A percentile compares a stretch with the other conserved stretches of the same genome.
Conservation (phyloP, 2,113 vertebrate genomes). For the Urocitellus parryii region DNA sequence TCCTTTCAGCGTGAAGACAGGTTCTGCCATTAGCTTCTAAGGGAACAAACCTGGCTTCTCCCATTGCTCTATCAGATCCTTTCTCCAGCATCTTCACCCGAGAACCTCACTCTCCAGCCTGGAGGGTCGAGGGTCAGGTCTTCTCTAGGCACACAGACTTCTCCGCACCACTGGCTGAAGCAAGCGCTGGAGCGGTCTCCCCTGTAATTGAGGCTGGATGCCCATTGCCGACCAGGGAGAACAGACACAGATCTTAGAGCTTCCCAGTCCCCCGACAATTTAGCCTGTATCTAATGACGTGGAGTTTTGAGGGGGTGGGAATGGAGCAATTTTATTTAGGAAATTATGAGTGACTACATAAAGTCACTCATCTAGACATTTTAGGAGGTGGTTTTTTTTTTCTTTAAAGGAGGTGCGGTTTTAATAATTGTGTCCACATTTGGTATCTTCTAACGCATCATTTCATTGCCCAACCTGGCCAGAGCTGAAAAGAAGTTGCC, state of each 20-base stretch:
- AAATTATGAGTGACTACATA: not conserved
- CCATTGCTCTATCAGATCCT: not conserved
- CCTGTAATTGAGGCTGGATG: not conserved
- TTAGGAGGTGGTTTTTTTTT: not conserved
- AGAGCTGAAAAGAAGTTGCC: conserved; percentile 50
- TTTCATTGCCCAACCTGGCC: conserved; percentile 2
- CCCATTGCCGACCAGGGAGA: not conserved
- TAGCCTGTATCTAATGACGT: not conserved
- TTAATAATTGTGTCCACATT: conserved; percentile 11
- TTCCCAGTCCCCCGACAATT: fast-evolving
- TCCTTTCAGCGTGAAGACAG: not conserved
- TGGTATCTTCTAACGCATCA: not conserved
- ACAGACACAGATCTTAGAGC: not conserved
- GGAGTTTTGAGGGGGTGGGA: not conserved
- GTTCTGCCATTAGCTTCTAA: not conserved
- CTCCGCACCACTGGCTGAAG: fast-evolving
- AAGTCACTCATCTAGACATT: not conserved
- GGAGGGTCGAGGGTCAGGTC: conserved; percentile 56
- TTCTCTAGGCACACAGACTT: not conserved
- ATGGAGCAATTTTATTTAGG: not conserved
- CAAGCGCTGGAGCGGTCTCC: fast-evolving
- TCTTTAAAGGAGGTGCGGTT: not conserved
- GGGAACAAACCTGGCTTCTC: not conserved
- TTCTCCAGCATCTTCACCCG: not conserved
- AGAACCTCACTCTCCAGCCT: not conserved